Evolutionary conservation across 1,140 invertebrate genomes (phyloP), one percentile per base, ranked within the genome.

Genomic region (Steinernema feltiae): DNA sequence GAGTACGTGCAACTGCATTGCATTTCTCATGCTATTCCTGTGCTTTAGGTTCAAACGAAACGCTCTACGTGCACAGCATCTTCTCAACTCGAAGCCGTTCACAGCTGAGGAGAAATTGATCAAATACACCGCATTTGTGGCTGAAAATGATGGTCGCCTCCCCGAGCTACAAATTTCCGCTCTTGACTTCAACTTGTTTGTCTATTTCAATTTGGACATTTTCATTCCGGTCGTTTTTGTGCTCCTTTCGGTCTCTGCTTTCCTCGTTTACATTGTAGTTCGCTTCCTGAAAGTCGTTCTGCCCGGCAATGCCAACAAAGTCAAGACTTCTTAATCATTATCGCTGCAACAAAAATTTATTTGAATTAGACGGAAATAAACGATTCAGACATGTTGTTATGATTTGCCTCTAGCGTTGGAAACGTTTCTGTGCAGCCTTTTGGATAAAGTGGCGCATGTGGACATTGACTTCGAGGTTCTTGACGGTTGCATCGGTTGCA

Each of bases 31-130:
- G n/a, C n/a, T n/a, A n/a, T n/a, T n/a, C n/a, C n/a, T n/a, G n/a
- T n/a, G n/a, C n/a, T n/a, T n/a, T n/a, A 78, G 77, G 24, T 78
- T 77, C 63, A 78, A 79, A n/a, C 48, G 70, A 70, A 21, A 46
- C 1, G 77, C 77, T 17, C 27, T 69, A 24, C 32, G 77, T 1
- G 71, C 75, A 1, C 73, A 76, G 18, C 24, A 73, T 1, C 35
- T 78, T 15, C 32, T 78, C 3, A 70, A 63, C 30, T 53, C 15
- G n/a, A 78, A 78, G 41, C 77, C 77, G 2, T 35, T 78, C 53
- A 76, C 46, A 21, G 73, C 77, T 12, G 21, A 41, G 35, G 77
- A 78, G 18, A 48, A 74, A 46, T 31, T 78, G 21, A 29, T 78
- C 3, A 78, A 78, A 30, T 71, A 69, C 0, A 76, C 77, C 30